Percentiles rank a stretch among this genome's conserved stretches.
phyloP scores from a whole-genome alignment of 2,888 invertebrate genomes.

The Drosophila pseudotakahashii region DNA sequence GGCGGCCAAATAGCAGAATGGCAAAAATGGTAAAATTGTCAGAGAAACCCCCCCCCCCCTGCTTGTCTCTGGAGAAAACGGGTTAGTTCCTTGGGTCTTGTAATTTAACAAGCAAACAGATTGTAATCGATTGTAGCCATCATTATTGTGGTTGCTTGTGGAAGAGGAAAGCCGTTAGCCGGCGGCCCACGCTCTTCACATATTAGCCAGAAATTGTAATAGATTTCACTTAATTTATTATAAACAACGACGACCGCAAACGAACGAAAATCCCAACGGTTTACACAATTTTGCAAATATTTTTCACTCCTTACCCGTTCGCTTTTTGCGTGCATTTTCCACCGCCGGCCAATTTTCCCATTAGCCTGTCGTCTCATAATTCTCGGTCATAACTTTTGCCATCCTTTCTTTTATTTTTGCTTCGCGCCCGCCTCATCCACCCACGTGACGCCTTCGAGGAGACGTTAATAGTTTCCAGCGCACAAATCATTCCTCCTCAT shows the following conservation, averaged over 20 bases:
- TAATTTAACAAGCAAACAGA: conserved; percentile 78
- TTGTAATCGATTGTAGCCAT: conserved; percentile 72
- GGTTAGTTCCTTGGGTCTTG: conserved; percentile 57
- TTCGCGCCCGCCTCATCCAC: conserved; percentile 10
- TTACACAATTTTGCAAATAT: conserved; percentile 50
- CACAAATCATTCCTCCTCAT: conserved; percentile 53
- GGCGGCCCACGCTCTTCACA: conserved; percentile 65
- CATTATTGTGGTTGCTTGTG: conserved; percentile 31
- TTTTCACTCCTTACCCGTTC: conserved; percentile 1
- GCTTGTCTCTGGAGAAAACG: conserved; percentile 25
- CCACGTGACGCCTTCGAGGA: conserved; percentile 72
- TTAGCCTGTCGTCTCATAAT: conserved; percentile 72
- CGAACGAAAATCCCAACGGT: conserved; percentile 29
- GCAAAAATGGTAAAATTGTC: conserved; percentile 71
- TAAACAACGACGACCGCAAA: conserved; percentile 34
- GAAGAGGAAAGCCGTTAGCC: conserved; percentile 51
- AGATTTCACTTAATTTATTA: conserved; percentile 76
- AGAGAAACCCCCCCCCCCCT: conserved; percentile 26
- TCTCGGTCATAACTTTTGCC: conserved; percentile 47
- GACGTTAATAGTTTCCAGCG: conserved; percentile 62
- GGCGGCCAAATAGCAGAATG: conserved; percentile 52
- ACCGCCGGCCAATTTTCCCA: conserved; percentile 30
- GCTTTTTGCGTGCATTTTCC: neutral
- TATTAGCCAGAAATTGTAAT: conserved; percentile 73
- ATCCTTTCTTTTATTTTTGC: conserved; percentile 24